Percentiles rank a stretch among this genome's conserved stretches.
These are phyloP conservation scores for Thysanoteuthis rhombus DNA, from an alignment of 2,888 invertebrate species.

Conservation along the genomic window DNA sequence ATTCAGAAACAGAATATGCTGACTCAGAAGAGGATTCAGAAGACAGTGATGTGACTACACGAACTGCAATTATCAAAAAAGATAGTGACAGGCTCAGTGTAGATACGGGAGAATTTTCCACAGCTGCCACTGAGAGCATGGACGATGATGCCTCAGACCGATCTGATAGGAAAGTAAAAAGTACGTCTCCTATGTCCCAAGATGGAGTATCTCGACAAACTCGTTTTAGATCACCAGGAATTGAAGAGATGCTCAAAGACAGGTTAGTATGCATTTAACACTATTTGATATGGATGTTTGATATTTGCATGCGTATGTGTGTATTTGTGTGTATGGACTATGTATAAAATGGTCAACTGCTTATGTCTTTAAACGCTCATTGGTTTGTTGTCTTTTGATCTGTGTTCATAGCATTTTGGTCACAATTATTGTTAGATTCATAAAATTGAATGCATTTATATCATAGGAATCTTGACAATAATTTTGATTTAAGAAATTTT, in stretches of 20 bases:
- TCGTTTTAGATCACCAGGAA: conserved; percentile 19
- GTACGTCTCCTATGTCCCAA: conserved; percentile 14
- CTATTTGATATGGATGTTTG: neutral
- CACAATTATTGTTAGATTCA: too few species aligned
- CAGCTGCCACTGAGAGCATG: neutral
- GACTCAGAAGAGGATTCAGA: neutral
- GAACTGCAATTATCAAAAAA: neutral
- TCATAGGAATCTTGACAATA: too few species aligned
- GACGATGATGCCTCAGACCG: neutral
- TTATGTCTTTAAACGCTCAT: too few species aligned
- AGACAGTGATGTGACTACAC: neutral
- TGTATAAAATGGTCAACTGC: too few species aligned
- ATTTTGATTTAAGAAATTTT: too few species aligned
- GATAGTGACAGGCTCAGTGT: neutral
- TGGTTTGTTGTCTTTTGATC: too few species aligned
- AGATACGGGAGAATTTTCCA: neutral
- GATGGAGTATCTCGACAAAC: conserved; percentile 1
- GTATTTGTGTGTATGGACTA: too few species aligned
- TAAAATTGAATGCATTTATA: too few species aligned
- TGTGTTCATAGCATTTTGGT: too few species aligned
- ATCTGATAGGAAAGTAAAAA: neutral
- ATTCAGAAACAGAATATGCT: neutral
- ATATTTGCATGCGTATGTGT: neutral
- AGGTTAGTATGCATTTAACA: neutral
- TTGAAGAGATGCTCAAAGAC: conserved; percentile 26